Evolutionary conservation across 1,140 invertebrate species (phyloP).

Genomic region (Drosophila kepulauana): DNA sequence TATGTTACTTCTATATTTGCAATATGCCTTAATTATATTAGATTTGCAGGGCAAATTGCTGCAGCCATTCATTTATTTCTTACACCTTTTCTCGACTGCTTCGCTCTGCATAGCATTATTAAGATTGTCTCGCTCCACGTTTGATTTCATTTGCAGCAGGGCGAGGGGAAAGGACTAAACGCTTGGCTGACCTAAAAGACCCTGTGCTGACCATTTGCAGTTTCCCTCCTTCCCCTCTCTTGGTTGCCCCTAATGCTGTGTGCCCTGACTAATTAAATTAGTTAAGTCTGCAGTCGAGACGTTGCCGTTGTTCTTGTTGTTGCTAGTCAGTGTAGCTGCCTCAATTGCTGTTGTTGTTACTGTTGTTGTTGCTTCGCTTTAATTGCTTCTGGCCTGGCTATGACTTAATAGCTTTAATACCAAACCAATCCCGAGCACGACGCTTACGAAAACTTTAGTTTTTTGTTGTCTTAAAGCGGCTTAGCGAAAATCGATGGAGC

Average conservation of each 20-base stretch:
- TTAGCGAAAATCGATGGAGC: conserved; percentile 44
- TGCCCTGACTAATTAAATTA: conserved; percentile 73
- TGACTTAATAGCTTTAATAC: conserved; percentile 50
- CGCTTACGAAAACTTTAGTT: background rate
- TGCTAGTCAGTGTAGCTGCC: conserved; percentile 7
- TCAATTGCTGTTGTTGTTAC: conserved; percentile 19
- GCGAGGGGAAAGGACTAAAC: conserved; percentile 14
- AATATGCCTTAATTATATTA: conserved; percentile 25
- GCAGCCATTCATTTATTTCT: conserved; percentile 28
- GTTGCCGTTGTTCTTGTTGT: conserved; percentile 11
- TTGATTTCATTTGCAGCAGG: conserved; percentile 66
- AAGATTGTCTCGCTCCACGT: conserved; percentile 63
- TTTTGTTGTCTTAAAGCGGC: conserved; percentile 35
- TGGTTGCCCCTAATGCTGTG: background rate
- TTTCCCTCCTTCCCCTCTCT: background rate
- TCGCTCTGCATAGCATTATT: conserved; percentile 46
- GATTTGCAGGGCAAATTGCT: conserved; percentile 4
- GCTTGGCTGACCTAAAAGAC: conserved; percentile 36
- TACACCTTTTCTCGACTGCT: conserved; percentile 29
- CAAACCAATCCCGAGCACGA: conserved; percentile 1
- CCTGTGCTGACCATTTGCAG: background rate
- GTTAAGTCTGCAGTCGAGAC: conserved; percentile 53
- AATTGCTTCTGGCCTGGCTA: conserved; percentile 58
- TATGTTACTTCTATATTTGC: background rate
- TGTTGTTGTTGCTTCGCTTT: conserved; percentile 51